A percentile compares a stretch with the other conserved stretches of the same genome.
These are phyloP conservation scores for Seira ritae DNA, from an alignment of 2,888 invertebrate species.

Conservation along the genomic window DNA sequence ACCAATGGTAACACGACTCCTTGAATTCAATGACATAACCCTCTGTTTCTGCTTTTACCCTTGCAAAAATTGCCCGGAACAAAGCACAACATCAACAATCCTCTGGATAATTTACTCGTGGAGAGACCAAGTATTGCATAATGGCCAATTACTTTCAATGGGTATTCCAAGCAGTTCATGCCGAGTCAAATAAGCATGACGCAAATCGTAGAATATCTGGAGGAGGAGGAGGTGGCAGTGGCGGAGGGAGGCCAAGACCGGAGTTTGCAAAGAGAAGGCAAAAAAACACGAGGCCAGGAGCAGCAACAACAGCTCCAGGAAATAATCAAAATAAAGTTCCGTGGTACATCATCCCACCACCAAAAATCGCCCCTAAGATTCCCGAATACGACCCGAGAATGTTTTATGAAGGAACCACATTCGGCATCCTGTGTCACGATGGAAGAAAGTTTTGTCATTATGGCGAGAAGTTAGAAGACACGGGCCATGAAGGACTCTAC, in stretches of 20 bases:
- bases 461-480: not conserved
- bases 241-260: not conserved
- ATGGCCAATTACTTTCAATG: constrained; percentile 28
- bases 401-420: not conserved
- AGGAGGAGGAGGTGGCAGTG: not conserved
- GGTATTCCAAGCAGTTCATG: constrained; percentile 9
- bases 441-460: not conserved
- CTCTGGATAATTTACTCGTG: too few species aligned
- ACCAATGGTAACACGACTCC: too few species aligned
- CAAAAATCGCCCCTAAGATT: not conserved
- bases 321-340: not conserved
- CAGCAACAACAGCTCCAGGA: too few species aligned
- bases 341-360: constrained; percentile 29
- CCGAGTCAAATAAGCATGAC: not conserved
- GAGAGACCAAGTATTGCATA: too few species aligned
- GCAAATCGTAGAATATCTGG: not conserved
- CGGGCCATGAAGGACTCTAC: constrained; percentile 41
- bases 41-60: too few species aligned
- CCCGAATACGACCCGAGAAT: not conserved
- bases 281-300: too few species aligned
- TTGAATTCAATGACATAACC: too few species aligned
- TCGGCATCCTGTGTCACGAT: not conserved
- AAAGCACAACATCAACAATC: too few species aligned
- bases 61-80: too few species aligned
- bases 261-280: not conserved